Evolutionary conservation across 2,888 invertebrate species (phyloP).

Genomic region (Clivina fossor): DNA sequence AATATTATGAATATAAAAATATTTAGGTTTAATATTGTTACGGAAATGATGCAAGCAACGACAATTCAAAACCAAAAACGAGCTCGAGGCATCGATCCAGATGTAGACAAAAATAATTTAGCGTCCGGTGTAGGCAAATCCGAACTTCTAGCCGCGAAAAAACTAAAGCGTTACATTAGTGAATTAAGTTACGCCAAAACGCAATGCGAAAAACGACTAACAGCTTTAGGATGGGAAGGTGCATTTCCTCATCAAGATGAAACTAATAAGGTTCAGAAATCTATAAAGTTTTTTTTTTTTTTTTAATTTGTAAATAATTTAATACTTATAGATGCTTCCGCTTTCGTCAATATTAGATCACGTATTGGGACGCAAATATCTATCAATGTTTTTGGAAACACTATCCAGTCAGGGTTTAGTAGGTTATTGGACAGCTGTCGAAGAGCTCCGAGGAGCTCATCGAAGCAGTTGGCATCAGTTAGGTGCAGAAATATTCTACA

Average conservation of each 20-base stretch:
- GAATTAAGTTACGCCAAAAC: constrained; percentile 79
- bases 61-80: constrained; percentile 87
- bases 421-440: constrained; percentile 84
- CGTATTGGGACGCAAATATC: constrained; percentile 75
- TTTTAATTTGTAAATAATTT: constrained; percentile 6
- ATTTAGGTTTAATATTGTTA: constrained; percentile 81
- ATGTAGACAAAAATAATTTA: constrained; percentile 58
- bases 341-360: constrained; percentile 74
- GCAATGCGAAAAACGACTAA: constrained; percentile 76
- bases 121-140: constrained; percentile 68
- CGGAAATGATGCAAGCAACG: constrained; percentile 92
- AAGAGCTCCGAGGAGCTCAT: constrained; percentile 76
- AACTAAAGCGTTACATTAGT: constrained; percentile 81
- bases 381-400: constrained; percentile 79
- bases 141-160: constrained; percentile 77
- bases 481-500: constrained; percentile 90
- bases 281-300: constrained; percentile 8
- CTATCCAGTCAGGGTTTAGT: constrained; percentile 82
- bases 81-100: constrained; percentile 76
- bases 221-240: constrained; percentile 75
- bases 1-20: too few relatives aligned
- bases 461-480: constrained; percentile 80
- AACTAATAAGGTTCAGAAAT: constrained; percentile 41
- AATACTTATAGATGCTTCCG: constrained; percentile 63
- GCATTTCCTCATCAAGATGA: constrained; percentile 60